These are phyloP conservation scores for Eupithecia inturbata DNA, from an alignment of 2,888 invertebrate species.

Conservation along the genomic window DNA sequence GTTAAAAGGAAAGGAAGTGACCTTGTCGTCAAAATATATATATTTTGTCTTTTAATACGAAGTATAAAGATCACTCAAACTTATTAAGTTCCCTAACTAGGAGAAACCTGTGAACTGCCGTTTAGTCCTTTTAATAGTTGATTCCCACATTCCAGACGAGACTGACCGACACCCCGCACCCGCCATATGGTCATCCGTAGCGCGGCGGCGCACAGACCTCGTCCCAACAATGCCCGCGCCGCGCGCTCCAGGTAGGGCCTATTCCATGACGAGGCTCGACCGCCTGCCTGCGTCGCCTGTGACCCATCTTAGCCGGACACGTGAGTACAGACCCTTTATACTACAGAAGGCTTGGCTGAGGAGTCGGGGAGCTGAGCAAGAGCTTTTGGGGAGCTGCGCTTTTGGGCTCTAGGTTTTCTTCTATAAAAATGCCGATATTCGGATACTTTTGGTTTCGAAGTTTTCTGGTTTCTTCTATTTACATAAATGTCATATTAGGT, in stretches of 20 bases:
- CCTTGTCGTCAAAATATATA: no score
- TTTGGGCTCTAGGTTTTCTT: not conserved
- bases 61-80: no score
- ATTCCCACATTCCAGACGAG: slow-evolving; percentile 59
- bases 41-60: no score
- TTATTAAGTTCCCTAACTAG: no score
- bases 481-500: not conserved
- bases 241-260: slow-evolving; percentile 88
- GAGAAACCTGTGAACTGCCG: no score
- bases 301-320: slow-evolving; percentile 72
- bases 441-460: not conserved
- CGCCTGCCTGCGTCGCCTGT: slow-evolving; percentile 67
- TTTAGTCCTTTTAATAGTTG: not conserved
- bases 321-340: slow-evolving; percentile 54
- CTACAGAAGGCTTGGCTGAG: slow-evolving; percentile 21
- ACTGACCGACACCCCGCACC: slow-evolving; percentile 75
- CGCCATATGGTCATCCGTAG: slow-evolving; percentile 90
- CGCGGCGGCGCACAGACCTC: slow-evolving; percentile 94
- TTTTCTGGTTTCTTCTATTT: not conserved
- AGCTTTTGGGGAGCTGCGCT: not conserved
- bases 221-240: slow-evolving; percentile 93
- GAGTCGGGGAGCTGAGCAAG: not conserved
- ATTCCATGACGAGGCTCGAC: slow-evolving; percentile 97
- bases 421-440: not conserved
- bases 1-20: no score